These are phyloP conservation scores for Solea senegalensis DNA, from an alignment of 2,113 vertebrate genomes.

Conservation along the genomic window DNA sequence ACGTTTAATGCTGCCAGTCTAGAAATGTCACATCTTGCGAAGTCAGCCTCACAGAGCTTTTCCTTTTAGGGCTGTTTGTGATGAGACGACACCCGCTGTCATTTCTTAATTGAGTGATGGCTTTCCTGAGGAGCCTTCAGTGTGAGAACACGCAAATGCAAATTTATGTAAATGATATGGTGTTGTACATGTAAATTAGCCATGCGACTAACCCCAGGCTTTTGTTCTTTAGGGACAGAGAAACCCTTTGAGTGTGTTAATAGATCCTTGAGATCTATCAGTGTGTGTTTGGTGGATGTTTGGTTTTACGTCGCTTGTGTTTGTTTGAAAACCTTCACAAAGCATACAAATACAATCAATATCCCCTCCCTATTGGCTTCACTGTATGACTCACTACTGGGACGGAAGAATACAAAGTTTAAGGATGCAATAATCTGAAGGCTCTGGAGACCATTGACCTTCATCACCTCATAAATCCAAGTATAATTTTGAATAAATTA, in stretches of 20 bases:
- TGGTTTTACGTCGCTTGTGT: conserved; percentile 5
- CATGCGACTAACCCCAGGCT: conserved; percentile 38
- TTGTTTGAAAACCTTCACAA: conserved; percentile 21
- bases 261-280: not conserved
- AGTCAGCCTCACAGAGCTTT: conserved; percentile 5
- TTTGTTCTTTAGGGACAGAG: conserved; percentile 39
- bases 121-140: conserved; percentile 27
- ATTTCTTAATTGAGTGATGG: conserved; percentile 41
- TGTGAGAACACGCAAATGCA: conserved; percentile 58
- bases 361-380: conserved; percentile 1
- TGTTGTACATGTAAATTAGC: conserved; percentile 69
- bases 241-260: conserved; percentile 21
- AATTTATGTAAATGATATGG: conserved; percentile 62
- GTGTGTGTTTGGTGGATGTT: conserved; percentile 35
- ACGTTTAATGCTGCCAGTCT: conserved; percentile 14
- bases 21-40: conserved; percentile 22
- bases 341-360: conserved; percentile 39
- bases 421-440: conserved; percentile 14
- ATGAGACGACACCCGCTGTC: conserved; percentile 20
- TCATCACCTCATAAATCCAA: conserved; percentile 17
- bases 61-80: conserved; percentile 10
- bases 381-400: conserved; percentile 21
- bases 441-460: conserved; percentile 23
- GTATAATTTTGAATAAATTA: conserved; percentile 46
- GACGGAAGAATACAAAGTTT: conserved; percentile 20